Evolutionary conservation across 2,888 invertebrate species (phyloP).

Genomic region (Gandaritis pyraliata): DNA sequence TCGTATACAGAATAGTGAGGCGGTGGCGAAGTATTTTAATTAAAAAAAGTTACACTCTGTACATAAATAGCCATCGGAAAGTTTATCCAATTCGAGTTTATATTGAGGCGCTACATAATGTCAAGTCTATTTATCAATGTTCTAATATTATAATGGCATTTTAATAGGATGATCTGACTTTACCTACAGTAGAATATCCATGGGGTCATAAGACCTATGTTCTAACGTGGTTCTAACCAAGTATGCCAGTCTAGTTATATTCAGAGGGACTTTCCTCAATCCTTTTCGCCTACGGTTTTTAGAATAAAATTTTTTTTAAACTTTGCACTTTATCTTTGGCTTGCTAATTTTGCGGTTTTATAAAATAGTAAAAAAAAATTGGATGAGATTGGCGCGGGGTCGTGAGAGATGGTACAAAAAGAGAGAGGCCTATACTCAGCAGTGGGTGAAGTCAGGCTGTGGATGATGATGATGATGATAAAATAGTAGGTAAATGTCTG

Average conservation of each 20-base stretch:
- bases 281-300: not conserved
- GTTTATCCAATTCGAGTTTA: slow-evolving; percentile 12
- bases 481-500: too few species aligned
- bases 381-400: too few species aligned
- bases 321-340: not conserved
- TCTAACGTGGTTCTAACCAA: not conserved
- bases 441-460: too few species aligned
- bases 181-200: too few species aligned
- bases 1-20: too few species aligned
- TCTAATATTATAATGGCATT: slow-evolving; percentile 1
- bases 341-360: not conserved
- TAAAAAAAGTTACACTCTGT: slow-evolving; percentile 2
- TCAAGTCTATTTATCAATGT: not conserved
- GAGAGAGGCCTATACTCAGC: too few species aligned
- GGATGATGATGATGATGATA: not conserved
- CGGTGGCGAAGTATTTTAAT: too few species aligned
- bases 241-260: not conserved
- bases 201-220: not conserved
- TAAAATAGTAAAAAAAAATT: too few species aligned
- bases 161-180: not conserved
- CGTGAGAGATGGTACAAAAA: too few species aligned
- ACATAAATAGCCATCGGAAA: slow-evolving; percentile 6
- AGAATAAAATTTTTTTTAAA: too few species aligned
- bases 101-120: not conserved
- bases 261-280: not conserved